Base-by-base conservation (phyloP, 2,888 invertebrate species). In the Patella depressa region DNA sequence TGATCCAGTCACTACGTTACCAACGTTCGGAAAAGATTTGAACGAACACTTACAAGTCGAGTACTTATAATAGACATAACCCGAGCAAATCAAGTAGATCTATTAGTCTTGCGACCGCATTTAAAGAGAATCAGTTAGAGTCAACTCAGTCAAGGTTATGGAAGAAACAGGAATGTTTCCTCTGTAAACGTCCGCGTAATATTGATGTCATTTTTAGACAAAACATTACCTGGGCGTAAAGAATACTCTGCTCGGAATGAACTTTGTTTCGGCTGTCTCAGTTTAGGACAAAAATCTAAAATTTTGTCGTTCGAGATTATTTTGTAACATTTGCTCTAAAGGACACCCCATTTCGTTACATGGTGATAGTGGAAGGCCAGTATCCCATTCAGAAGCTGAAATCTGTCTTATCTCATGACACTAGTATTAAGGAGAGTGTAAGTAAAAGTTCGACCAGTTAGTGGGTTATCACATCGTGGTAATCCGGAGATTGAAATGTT, bases 401-500 rank as follows among this genome's bases (percentile, higher is more conserved):
- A 17, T 71, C 55, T 53, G 53, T 14, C 7, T 2, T 9, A 17
- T 5, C 11, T 15, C 54, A 73, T 73, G 34, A 17, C 15, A 5
- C 4, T 3, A 53, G 4, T 34, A 4, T 34, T 34, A 4, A 2
- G 34, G 0, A 34, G 4, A 34, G 34, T 34, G 29, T 29, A 3
- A 29, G 77, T 77, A 74, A 74, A 59, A 59, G 74, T 55, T 80
- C 78, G 19, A 76, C 74, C 74, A 76, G 75, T 34, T 3, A 78
- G 34, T 78, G 80, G 76, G 71, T 34, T 84, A 11, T 80, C 81
- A 11, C 73, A 71, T 72, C 24, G 57, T 7, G 65, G 72, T 17
- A 71, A 72, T 15, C 83, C 80, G 53, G 53, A 77, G 5, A 24
- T 53, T 24, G 81, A 83, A 73, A 24, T 17, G 11, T 69, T 83